Conservation (phyloP, 1,140 invertebrate genomes). For the Sarcophaga peregrina region DNA sequence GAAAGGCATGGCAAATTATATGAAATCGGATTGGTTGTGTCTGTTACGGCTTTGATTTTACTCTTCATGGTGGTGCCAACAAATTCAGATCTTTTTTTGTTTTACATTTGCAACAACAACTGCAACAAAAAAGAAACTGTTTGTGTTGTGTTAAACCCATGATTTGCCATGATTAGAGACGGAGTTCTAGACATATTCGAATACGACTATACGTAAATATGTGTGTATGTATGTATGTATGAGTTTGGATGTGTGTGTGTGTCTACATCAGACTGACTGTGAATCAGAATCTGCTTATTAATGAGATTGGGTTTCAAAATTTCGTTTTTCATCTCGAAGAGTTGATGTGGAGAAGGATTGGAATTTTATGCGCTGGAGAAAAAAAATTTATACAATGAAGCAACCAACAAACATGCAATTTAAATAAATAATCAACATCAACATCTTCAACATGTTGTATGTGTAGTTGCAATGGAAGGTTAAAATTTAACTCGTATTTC, state of each 20-base stretch:
- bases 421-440: not conserved
- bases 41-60: not conserved
- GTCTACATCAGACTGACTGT: no score
- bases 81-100: not conserved
- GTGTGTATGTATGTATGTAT: no score
- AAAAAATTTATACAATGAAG: not conserved
- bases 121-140: not conserved
- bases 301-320: not conserved
- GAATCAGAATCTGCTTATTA: not conserved
- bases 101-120: not conserved
- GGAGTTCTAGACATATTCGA: no score
- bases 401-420: not conserved
- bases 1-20: no score
- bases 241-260: no score
- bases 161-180: not conserved
- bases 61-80: not conserved
- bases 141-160: not conserved
- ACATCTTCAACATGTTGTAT: no score
- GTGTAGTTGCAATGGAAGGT: not conserved
- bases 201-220: no score
- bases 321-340: not conserved
- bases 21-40: not conserved
- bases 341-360: not conserved
- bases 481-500: not conserved
- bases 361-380: not conserved